A percentile compares a stretch with the other conserved stretches of the same genome.
These are phyloP conservation scores for Diploscapter pachys DNA, from an alignment of 1,140 invertebrate genomes.

Conservation along the genomic window DNA sequence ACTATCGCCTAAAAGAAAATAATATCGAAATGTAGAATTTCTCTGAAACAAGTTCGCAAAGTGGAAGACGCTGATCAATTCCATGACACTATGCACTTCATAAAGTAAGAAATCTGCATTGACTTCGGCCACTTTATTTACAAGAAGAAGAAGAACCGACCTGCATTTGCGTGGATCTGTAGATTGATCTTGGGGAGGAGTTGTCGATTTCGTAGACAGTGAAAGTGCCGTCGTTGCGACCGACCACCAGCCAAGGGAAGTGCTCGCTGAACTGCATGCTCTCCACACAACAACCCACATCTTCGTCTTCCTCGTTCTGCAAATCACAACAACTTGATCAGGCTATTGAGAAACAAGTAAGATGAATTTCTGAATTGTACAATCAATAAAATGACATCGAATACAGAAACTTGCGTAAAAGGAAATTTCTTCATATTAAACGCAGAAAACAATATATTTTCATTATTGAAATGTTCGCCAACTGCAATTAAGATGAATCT, in stretches of 20 bases:
- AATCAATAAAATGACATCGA: background rate
- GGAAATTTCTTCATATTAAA: too few species aligned
- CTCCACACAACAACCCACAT: slow-evolving; percentile 28
- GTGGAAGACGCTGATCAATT: background rate
- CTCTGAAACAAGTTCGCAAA: background rate
- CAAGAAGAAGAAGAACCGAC: background rate
- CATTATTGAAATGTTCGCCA: too few species aligned
- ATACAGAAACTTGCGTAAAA: background rate
- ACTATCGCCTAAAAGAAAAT: slow-evolving; percentile 27
- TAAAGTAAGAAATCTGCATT: too few species aligned
- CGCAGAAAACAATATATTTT: too few species aligned
- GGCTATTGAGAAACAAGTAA: too few species aligned
- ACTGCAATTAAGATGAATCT: too few species aligned
- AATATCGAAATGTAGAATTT: background rate
- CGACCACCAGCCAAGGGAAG: slow-evolving; percentile 29
- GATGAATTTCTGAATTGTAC: too few species aligned
- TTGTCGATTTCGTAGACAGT: slow-evolving; percentile 25
- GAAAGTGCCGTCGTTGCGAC: slow-evolving; percentile 27
- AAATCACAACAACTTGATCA: too few species aligned
- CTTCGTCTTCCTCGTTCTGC: slow-evolving; percentile 19
- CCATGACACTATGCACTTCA: background rate
- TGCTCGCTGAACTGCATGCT: slow-evolving; percentile 15
- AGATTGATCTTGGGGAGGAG: slow-evolving; percentile 15
- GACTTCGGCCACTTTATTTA: too few species aligned
- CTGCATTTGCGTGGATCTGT: slow-evolving; percentile 15